Evolutionary conservation across 2,113 vertebrate species (phyloP), one percentile per base, ranked within the genome.

Genomic region (Odontesthes bonariensis): DNA sequence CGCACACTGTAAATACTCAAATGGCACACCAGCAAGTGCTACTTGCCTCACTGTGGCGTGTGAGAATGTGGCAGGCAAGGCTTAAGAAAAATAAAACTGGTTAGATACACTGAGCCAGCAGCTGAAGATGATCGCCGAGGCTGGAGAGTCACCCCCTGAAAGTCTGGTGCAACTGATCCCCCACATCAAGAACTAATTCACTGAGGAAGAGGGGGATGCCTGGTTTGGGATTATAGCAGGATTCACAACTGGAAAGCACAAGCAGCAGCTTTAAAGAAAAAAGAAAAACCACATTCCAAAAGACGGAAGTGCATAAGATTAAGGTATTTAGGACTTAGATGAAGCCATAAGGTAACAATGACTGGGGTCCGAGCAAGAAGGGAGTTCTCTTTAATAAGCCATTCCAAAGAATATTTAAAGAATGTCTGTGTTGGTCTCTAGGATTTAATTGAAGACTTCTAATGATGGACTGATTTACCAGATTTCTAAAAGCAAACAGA

Each of bases 101-200:
- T 71, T 12, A 11, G 58, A 44, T 31, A 54, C 60, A 65, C 22
- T 16, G 68, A 68, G 22, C 58, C 46, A 42, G 55, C 40, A 74
- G 73, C 22, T 1, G 1, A 20, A 51, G 53, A 75, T 27, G 47
- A 71, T 53, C 44, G 44, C 63, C 1, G 20, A 49, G 53, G 61
- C 46, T 19, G 20, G 58, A 72, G 55, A 72, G n/a, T 47, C 75
- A 22, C 67, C 53, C 33, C 32, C 49, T 59, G 72, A 55, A 79
- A 75, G 69, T 55, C 46, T 19, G 68, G 67, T 31, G 49, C 60
- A 61, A 62, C 58, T 20, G 80, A 82, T 85, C 63, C 70, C 38
- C 69, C 73, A 68, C 78, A 82, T 71, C 63, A 69, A 83, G 76
- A 56, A 33, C 76, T 71, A 35, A 72, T 68, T 82, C 77, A 69